Base-by-base conservation (phyloP, 2,888 invertebrate species). In the Baccha elongata region DNA sequence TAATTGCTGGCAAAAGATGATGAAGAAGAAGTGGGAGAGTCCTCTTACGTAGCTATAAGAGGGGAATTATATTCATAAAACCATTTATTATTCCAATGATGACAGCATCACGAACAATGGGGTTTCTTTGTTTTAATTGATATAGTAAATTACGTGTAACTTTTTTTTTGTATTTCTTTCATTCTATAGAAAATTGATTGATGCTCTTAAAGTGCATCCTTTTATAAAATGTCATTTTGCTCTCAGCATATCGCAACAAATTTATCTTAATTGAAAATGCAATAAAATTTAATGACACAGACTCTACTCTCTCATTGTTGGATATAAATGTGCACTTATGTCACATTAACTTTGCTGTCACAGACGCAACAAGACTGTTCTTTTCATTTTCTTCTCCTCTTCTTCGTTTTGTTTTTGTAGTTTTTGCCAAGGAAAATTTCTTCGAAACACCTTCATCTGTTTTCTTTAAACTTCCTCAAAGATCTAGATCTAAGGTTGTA, bases 41-140 rank as follows among this genome's bases (percentile, higher is more conserved):
- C 15, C 21, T 32, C 17, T 42, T 46, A 15, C 50, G 73, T 37
- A 23, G 19, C 23, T 50, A 50, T 21, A 10, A 26, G 62, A 58
- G 29, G 78, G 68, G n/a, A n/a, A n/a, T n/a, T n/a, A 83, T 83
- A 83, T 83, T 83, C 78, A 83, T 83, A 73, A 83, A 68, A 68
- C 67, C 37, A 78, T 68, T 79, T 68, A 65, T 68, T 60, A 73
- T 73, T 73, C 32, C 13, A 23, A 32, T 11, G 23, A 23, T 37
- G 52, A 6, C 29, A 60, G 2, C 7, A 29, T 0, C 6, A 42
- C 6, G n/a, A 60, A 8, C 11, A 13, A 44, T n/a, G 15, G 65
- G 55, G 35, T 26, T 40, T 37, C 26, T 0, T 62, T 52, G 5
- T 35, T 17, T 58, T 67, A 60, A 71, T 67, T 81, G 60, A 17